phyloP scores from a whole-genome alignment of 2,888 invertebrate species.

The Parnassius mnemosyne region DNA sequence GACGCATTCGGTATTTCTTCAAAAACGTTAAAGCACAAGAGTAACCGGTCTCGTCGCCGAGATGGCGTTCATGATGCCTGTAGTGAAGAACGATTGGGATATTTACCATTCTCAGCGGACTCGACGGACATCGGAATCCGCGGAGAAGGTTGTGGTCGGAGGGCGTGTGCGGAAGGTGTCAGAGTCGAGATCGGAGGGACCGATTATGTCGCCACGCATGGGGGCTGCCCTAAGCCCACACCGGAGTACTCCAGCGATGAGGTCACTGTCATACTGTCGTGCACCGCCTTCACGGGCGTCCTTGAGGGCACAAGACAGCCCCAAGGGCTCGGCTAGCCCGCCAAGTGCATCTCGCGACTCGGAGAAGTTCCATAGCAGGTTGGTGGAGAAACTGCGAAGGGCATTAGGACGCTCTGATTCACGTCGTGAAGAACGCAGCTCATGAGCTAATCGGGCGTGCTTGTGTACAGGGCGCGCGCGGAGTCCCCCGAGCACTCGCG shows the following conservation, averaged over 20 bases:
- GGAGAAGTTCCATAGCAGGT: conserved; percentile 89
- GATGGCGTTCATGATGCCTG: conserved; percentile 98
- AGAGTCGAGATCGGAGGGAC: conserved; percentile 87
- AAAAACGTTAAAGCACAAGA: conserved; percentile 73
- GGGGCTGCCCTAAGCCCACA: conserved; percentile 79
- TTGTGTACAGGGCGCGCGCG: conserved; percentile 76
- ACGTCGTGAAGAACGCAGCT: conserved; percentile 71
- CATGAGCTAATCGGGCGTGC: conserved; percentile 76
- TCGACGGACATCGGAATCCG: conserved; percentile 87
- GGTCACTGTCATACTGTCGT: conserved; percentile 79
- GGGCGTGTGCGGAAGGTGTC: conserved; percentile 81
- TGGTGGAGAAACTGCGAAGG: conserved; percentile 88
- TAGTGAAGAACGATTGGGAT: conserved; percentile 95
- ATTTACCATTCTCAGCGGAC: conserved; percentile 92
- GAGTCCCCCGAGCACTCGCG: conserved; percentile 71
- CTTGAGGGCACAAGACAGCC: conserved; percentile 83
- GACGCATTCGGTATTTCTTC: conserved; percentile 48
- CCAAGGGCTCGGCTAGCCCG: conserved; percentile 83
- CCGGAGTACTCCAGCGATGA: conserved; percentile 83
- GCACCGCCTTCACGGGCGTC: conserved; percentile 80
- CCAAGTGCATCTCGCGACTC: conserved; percentile 79
- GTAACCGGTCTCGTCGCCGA: conserved; percentile 64
- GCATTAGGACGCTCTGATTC: conserved; percentile 83
- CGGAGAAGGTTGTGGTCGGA: conserved; percentile 51
- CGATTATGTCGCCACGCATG: conserved; percentile 84